Percentiles rank a stretch among this genome's conserved stretches.
Conservation (phyloP, 2,888 invertebrate species). For the Hylaea fasciaria region DNA sequence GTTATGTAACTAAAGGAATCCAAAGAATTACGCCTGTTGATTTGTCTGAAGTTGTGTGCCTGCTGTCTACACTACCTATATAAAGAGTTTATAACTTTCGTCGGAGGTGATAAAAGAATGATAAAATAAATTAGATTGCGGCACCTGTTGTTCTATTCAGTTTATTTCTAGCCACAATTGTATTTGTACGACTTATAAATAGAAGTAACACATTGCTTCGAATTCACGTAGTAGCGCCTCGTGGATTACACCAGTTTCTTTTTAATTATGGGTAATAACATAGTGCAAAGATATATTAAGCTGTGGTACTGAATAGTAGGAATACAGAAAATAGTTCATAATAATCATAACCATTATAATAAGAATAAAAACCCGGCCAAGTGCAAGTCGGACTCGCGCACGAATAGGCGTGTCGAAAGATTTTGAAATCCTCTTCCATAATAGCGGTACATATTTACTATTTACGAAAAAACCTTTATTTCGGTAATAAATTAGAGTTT, state of each 20-base stretch:
- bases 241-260: neutral
- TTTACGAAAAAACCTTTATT: no score
- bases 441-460: no score
- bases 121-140: slow-evolving; percentile 33
- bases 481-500: no score
- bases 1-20: no score
- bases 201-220: slow-evolving; percentile 20
- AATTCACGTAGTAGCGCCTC: slow-evolving; percentile 1
- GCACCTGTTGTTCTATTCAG: slow-evolving; percentile 35
- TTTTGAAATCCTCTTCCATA: no score
- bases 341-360: no score
- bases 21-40: neutral
- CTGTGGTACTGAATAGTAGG: no score
- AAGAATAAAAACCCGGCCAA: no score
- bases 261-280: neutral
- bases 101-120: slow-evolving; percentile 30
- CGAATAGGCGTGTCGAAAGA: no score
- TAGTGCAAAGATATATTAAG: no score
- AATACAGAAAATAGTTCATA: no score
- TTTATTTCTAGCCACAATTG: slow-evolving; percentile 32
- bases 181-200: slow-evolving; percentile 23
- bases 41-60: slow-evolving; percentile 9
- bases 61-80: neutral
- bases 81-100: slow-evolving; percentile 23
- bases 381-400: no score